Percentiles rank a stretch among this genome's conserved stretches.
Conservation (phyloP, 2,113 vertebrate genomes). For the Malurus alboscapulatus region DNA sequence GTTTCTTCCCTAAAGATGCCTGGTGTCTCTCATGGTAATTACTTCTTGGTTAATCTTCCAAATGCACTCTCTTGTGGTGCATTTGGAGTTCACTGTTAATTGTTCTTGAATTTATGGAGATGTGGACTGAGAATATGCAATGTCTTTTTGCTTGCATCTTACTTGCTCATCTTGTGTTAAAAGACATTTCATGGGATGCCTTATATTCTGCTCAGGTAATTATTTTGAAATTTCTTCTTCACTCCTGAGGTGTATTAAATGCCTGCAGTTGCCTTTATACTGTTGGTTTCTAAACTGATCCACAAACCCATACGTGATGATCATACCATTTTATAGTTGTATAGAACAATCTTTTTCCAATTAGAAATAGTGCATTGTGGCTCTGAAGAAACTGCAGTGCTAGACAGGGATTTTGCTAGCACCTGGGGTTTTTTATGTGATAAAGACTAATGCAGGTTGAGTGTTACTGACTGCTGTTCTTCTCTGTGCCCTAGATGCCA, state of each 20-base stretch:
- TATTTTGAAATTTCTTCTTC: background rate
- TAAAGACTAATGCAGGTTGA: background rate
- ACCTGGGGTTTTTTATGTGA: rapidly evolving
- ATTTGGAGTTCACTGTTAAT: background rate
- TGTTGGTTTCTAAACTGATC: background rate
- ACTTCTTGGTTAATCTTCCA: background rate
- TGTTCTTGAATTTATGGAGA: background rate
- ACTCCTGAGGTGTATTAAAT: background rate
- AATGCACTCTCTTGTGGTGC: background rate
- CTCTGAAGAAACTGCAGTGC: background rate
- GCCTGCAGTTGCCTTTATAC: background rate
- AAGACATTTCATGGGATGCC: background rate
- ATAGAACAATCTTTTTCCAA: background rate
- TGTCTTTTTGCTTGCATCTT: background rate
- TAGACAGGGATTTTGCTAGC: background rate
- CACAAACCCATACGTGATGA: background rate
- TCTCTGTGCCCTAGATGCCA: background rate
- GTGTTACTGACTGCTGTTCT: background rate
- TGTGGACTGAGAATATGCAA: background rate
- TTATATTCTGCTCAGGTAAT: background rate
- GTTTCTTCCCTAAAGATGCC: background rate
- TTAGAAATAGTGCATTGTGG: background rate
- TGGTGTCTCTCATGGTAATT: background rate
- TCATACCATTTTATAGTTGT: background rate
- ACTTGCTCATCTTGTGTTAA: background rate